Percentiles rank a stretch among this genome's conserved stretches.
Evolutionary conservation across 2,797 vertebrate genomes (phyloP).

Genomic region (Leuciscus waleckii): DNA sequence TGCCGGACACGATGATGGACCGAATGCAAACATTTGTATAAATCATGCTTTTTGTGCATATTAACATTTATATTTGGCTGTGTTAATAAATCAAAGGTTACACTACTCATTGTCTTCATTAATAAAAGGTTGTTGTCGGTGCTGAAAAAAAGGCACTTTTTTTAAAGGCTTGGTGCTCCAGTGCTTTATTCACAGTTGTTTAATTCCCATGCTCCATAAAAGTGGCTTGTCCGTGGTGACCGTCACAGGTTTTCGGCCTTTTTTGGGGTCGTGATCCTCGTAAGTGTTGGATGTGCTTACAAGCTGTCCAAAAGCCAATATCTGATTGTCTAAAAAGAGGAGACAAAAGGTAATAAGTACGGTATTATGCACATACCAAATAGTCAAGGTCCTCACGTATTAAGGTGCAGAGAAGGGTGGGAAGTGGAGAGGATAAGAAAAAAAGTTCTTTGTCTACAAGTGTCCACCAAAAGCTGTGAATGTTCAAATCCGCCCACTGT

Average conservation of each 20-base stretch:
- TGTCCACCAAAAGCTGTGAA: not conserved
- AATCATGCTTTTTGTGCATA: slow-evolving; percentile 68
- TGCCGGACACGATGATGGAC: slow-evolving; percentile 42
- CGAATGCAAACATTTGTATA: slow-evolving; percentile 49
- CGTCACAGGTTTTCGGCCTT: slow-evolving; percentile 70
- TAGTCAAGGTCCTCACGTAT: not conserved
- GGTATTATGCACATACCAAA: not conserved
- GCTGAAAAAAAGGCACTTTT: slow-evolving; percentile 34
- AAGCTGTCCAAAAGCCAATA: slow-evolving; percentile 79
- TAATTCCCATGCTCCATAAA: slow-evolving; percentile 82
- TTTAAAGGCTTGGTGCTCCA: not conserved
- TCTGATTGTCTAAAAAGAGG: slow-evolving; percentile 71
- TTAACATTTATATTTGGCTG: slow-evolving; percentile 73
- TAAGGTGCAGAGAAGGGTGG: not conserved
- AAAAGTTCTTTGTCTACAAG: not conserved
- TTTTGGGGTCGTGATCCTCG: slow-evolving; percentile 63
- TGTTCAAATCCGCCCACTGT: not conserved
- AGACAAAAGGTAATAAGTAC: not conserved
- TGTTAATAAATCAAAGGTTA: slow-evolving; percentile 64
- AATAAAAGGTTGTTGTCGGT: slow-evolving; percentile 7
- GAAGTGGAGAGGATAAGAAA: not conserved
- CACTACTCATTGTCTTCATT: slow-evolving; percentile 28
- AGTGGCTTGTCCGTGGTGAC: slow-evolving; percentile 77
- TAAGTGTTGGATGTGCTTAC: slow-evolving; percentile 84
- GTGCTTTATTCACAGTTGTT: not conserved